Conservation (phyloP, 1,140 invertebrate species). For the Lineus longissimus region DNA sequence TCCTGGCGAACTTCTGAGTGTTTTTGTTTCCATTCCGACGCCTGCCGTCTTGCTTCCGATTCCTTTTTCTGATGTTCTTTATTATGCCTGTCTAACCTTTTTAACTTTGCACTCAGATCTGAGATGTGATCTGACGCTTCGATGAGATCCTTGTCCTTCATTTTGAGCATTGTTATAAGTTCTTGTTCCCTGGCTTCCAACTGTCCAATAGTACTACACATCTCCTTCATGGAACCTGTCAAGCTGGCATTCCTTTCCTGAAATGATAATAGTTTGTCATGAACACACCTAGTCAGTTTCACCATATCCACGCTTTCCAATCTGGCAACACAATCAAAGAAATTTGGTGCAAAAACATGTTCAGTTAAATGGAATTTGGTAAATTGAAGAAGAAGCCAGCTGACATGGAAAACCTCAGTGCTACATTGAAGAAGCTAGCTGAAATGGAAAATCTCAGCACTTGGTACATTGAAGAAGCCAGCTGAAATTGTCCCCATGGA, state of each 20-base stretch:
- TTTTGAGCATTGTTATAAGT: slow-evolving; percentile 26
- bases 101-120: slow-evolving; percentile 31
- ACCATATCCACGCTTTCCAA: no score
- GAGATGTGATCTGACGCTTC: slow-evolving; percentile 30
- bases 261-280: no score
- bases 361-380: background rate
- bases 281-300: no score
- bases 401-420: no score
- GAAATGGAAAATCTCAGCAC: no score
- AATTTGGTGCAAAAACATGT: background rate
- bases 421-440: no score
- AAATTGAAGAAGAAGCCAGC: background rate
- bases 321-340: no score
- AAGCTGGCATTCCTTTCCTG: slow-evolving; percentile 26
- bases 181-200: slow-evolving; percentile 34
- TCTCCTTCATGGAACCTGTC: slow-evolving; percentile 17
- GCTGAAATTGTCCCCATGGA: no score
- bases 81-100: slow-evolving; percentile 27
- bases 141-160: slow-evolving; percentile 37
- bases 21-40: slow-evolving; percentile 33
- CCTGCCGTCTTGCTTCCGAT: slow-evolving; percentile 24
- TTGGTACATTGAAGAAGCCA: no score
- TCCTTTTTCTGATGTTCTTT: slow-evolving; percentile 27
- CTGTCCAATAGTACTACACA: slow-evolving; percentile 24
- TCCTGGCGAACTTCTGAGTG: slow-evolving; percentile 22